These are phyloP conservation scores for Habroteleia sp. DNA, from an alignment of 2,888 invertebrate genomes.

Conservation along the genomic window DNA sequence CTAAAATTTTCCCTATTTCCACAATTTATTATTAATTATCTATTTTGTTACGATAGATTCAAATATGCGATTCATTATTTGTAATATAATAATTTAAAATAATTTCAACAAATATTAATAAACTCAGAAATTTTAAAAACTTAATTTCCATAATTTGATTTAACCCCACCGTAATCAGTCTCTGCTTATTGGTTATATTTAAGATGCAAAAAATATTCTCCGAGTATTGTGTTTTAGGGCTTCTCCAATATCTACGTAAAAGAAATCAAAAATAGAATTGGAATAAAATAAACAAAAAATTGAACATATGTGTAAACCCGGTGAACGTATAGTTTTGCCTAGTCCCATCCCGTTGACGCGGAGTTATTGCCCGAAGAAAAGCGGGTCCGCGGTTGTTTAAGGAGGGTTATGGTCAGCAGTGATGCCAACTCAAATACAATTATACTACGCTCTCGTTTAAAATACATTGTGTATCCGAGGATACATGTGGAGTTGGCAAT, in stretches of 20 bases:
- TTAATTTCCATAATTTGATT: too few species aligned
- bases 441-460: conserved; percentile 30
- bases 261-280: conserved; percentile 5
- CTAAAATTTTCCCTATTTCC: too few species aligned
- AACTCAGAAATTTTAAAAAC: too few species aligned
- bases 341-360: conserved; percentile 62
- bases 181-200: too few species aligned
- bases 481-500: conserved; percentile 43
- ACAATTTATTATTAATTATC: too few species aligned
- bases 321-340: conserved; percentile 70
- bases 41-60: too few species aligned
- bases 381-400: conserved; percentile 42
- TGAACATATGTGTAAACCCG: conserved; percentile 36
- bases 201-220: too few species aligned
- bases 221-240: too few species aligned
- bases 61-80: too few species aligned
- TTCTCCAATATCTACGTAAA: neutral
- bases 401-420: conserved; percentile 71
- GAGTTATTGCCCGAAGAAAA: conserved; percentile 34
- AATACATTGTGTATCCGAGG: conserved; percentile 22
- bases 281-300: conserved; percentile 12
- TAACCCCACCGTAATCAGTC: too few species aligned
- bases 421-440: conserved; percentile 31
- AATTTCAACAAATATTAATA: too few species aligned
- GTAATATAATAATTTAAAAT: too few species aligned